Base-by-base conservation (phyloP, 1,140 invertebrate genomes). In the Bombyx mandarina region DNA sequence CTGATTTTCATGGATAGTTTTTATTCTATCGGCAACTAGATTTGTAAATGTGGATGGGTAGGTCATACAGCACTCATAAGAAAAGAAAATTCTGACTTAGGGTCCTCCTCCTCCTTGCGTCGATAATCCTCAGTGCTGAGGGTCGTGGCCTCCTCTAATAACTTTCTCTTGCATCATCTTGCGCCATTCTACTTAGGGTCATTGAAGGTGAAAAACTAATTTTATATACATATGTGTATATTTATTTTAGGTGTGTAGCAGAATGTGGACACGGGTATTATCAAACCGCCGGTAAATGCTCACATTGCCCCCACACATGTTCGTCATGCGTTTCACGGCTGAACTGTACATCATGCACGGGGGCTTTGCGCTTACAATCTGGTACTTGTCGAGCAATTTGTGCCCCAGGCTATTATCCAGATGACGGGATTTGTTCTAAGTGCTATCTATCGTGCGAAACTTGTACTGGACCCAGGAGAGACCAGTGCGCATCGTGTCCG, bases 401-500 rank as follows among this genome's bases (percentile, higher is more conserved):
- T 69, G 93, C 93, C 8, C 66, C 69, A 56, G 94, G 94, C 12
- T 95, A 94, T 75, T 96, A 94, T 81, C 94, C 93, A 63, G 94
- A 95, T 75, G 90, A 93, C 55, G 94, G 94, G 22, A 91, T 91
- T 45, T 96, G 95, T 78, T 89, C 91, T 46, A 92, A 94, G 65
- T 97, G 95, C 75, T 93, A 96, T 70, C 84, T 94, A 49, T 94
- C 93, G 43, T 97, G 96, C 82, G 91, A 92, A 57, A 87, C 82
- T 5, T 87, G 84, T 54, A 82, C 87, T 70, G 95, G 91, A 0
- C 93, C 94, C 1, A 89, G 93, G 57, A 89, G 93, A 57, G 93
- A 95, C 79, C 93, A 96, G 67, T 97, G 95, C 77, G 93, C 96
- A 0, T 91, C 91, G 18, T 97, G 95, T 88, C 93, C 93, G 0